A percentile compares a stretch with the other conserved stretches of the same genome.
Evolutionary conservation across 1,140 invertebrate species (phyloP).

Genomic region (Antheraea pernyi): DNA sequence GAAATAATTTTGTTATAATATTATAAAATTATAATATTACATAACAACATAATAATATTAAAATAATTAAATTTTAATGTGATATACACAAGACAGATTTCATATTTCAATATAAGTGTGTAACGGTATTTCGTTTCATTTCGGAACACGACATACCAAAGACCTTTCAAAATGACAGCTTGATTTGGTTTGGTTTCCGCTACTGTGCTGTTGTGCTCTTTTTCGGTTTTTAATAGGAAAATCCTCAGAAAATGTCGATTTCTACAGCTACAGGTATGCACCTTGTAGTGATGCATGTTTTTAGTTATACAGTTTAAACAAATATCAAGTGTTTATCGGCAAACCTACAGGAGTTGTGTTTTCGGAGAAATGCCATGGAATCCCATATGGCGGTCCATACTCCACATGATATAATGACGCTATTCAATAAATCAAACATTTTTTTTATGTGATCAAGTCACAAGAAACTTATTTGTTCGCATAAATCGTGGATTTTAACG

Average conservation of each 20-base stretch:
- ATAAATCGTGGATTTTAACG: constrained; percentile 39
- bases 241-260: constrained; percentile 69
- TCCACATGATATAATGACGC: constrained; percentile 76
- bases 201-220: constrained; percentile 78
- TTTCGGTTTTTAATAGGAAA: constrained; percentile 66
- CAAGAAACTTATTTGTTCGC: constrained; percentile 22
- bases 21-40: neutral
- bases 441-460: constrained; percentile 35
- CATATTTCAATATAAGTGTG: neutral
- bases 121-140: constrained; percentile 13
- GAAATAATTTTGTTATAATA: neutral
- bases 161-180: constrained; percentile 77
- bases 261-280: constrained; percentile 73
- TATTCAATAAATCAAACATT: constrained; percentile 53
- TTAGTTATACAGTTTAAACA: constrained; percentile 32
- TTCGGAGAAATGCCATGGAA: constrained; percentile 76
- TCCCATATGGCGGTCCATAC: constrained; percentile 77
- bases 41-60: neutral
- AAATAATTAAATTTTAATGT: neutral
- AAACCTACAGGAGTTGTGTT: constrained; percentile 66
- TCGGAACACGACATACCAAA: constrained; percentile 40
- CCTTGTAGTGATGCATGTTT: constrained; percentile 29
- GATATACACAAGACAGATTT: neutral
- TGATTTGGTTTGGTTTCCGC: constrained; percentile 79
- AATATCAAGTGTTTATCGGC: constrained; percentile 44